Evolutionary conservation across 2,797 vertebrate species (phyloP), one percentile per base, ranked within the genome.

Genomic region (Apogon talboti): DNA sequence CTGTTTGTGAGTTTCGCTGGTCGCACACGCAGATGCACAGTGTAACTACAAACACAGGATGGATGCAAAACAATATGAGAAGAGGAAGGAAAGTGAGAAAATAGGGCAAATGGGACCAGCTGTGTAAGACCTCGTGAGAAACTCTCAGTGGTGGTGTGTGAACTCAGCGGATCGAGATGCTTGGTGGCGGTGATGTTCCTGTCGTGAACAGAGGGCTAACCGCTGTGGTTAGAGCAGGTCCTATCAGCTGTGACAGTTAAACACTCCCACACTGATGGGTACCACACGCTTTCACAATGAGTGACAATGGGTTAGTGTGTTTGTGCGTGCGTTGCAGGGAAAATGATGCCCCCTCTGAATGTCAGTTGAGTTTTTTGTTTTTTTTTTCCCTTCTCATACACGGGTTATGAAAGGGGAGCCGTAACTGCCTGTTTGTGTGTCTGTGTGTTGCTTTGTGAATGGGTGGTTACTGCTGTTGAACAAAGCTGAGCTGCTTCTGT

Each of bases 241-340:
- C 55, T 58, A 72, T 89, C 85, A 86, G 84, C 83, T 86, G 88
- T 74, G 66, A 86, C 86, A 78, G 76, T 88, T 83, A 57, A 53
- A 61, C 65, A 62, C 62, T 66, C 75, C 59, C 61, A 76, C 77
- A 74, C 58, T 46, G 62, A 44, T 62, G 62, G 40, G 57, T 68
- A 76, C 75, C 56, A 7, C 80, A 68, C 15, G 2, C 66, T 92
- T 91, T 90, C 87, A 81, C 52, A 84, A 83, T 89, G 84, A 91
- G 80, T 84, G 68, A 53, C 18, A 6, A 56, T 46, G 71, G 63
- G 56, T 54, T 56, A 67, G 71, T 71, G 45, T 43, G 38, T 65
- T 45, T 64, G 44, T 3, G 53, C 55, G 41, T 35, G 1, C 46
- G 33, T 24, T 18, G 45, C 10, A 44, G 8, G 40, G 73, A 73